A percentile compares a stretch with the other conserved stretches of the same genome.
phyloP scores from a whole-genome alignment of 2,797 vertebrate genomes.

The Oceanodroma leucorhoa region DNA sequence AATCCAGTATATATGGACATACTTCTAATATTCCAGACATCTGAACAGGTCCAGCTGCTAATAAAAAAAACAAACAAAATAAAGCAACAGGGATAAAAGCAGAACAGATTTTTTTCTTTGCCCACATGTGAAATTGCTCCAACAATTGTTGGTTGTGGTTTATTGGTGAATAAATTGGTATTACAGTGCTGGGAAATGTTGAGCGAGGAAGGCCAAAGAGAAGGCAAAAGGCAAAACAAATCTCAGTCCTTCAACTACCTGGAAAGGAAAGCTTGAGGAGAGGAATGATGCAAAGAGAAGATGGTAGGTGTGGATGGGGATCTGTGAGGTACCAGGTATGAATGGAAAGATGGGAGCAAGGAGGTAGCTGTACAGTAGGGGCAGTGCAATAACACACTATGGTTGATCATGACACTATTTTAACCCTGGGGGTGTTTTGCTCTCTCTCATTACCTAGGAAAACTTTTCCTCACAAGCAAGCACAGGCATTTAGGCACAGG shows the following conservation, averaged over 20 bases:
- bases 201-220: neutral
- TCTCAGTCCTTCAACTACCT: neutral
- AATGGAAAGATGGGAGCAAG: neutral
- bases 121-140: neutral
- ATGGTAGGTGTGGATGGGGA: neutral
- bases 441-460: neutral
- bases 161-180: neutral
- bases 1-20: neutral
- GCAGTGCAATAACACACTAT: neutral
- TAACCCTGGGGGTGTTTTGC: accelerated
- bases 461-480: neutral
- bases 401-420: neutral
- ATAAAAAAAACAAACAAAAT: neutral
- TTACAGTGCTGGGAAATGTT: neutral
- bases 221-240: neutral
- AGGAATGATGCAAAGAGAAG: neutral
- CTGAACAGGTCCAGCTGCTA: neutral
- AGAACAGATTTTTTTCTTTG: neutral
- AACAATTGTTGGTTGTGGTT: neutral
- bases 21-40: neutral
- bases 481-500: accelerated
- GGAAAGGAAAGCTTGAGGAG: neutral
- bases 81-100: neutral
- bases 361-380: accelerated
- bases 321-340: neutral